These are phyloP conservation scores for Kobus ellipsiprymnus DNA, from an alignment of 2,113 vertebrate genomes.

Conservation along the genomic window DNA sequence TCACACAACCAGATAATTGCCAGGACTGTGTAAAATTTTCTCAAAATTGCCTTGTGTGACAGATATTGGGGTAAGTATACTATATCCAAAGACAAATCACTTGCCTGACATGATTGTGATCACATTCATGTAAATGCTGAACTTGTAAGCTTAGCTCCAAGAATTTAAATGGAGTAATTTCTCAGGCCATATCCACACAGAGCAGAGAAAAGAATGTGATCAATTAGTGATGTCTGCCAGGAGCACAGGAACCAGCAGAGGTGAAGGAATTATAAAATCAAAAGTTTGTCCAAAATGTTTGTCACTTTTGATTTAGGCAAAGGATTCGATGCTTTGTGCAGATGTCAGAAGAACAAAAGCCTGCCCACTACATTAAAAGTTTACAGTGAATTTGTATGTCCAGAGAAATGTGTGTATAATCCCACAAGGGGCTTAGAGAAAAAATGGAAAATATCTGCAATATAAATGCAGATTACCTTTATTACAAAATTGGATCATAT, in stretches of 20 bases:
- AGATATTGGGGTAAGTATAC: neutral
- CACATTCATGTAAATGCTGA: neutral
- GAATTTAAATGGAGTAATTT: neutral
- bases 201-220: neutral
- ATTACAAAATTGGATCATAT: conserved; percentile 41
- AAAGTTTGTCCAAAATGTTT: neutral
- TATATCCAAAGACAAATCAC: neutral
- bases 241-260: neutral
- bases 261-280: neutral
- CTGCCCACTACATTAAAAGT: conserved; percentile 27
- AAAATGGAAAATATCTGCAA: conserved; percentile 52
- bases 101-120: neutral
- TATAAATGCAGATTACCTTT: conserved; percentile 60
- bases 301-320: neutral
- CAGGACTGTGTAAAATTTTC: neutral
- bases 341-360: conserved; percentile 49
- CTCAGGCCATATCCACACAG: neutral
- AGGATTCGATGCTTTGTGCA: neutral
- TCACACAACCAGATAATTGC: neutral
- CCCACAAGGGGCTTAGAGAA: conserved; percentile 42
- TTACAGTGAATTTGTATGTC: conserved; percentile 42
- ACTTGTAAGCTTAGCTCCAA: conserved; percentile 19
- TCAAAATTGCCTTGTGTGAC: neutral
- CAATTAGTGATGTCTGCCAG: neutral
- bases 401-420: conserved; percentile 45